Evolutionary conservation across 2,113 vertebrate species (phyloP).

Genomic region (Chionis minor): DNA sequence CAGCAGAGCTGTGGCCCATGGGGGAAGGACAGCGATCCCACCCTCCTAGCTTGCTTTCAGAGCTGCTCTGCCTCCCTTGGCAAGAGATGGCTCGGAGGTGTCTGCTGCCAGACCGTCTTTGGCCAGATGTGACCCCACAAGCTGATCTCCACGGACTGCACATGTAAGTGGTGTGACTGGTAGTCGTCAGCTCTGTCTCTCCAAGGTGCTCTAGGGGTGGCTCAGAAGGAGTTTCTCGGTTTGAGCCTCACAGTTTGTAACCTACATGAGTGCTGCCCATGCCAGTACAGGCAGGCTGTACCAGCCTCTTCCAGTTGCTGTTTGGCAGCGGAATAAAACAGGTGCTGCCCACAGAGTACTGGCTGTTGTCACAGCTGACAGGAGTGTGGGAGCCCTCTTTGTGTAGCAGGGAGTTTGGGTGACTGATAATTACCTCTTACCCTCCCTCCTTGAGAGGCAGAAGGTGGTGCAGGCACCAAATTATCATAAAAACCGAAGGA

Average conservation of each 20-base stretch:
- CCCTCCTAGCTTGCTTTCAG: background rate
- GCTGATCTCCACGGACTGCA: background rate
- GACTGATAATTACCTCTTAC: slow-evolving; percentile 38
- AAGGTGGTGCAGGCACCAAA: slow-evolving; percentile 1
- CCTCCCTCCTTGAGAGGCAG: background rate
- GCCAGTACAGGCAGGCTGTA: background rate
- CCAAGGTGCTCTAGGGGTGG: background rate
- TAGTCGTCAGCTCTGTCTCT: background rate
- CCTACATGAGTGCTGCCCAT: background rate
- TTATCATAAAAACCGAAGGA: background rate
- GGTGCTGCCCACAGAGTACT: background rate
- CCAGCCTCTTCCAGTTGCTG: background rate
- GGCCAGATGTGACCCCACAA: background rate
- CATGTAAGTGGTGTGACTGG: background rate
- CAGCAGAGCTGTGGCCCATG: background rate
- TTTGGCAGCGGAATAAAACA: background rate
- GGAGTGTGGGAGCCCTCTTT: slow-evolving; percentile 31
- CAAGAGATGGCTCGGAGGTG: background rate
- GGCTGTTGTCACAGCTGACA: slow-evolving; percentile 27
- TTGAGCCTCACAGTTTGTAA: background rate
- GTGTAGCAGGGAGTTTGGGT: background rate
- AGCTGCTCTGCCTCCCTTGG: background rate
- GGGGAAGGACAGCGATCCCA: background rate
- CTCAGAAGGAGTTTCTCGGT: background rate
- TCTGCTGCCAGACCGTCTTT: background rate